Evolutionary conservation across 2,888 invertebrate genomes (phyloP), one percentile per base, ranked within the genome.

Genomic region (Mythimna ferrago): DNA sequence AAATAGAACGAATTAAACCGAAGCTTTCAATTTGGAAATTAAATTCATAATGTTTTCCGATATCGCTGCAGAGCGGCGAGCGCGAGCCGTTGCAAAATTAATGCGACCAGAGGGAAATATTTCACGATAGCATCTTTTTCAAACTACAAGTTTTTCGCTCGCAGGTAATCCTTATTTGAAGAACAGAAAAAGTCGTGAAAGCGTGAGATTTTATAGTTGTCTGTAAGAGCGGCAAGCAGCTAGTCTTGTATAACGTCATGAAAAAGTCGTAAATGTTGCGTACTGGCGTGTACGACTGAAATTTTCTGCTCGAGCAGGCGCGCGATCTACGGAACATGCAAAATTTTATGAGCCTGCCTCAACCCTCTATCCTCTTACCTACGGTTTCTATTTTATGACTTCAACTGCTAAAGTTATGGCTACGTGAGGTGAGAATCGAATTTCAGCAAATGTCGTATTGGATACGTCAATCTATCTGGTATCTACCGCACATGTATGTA

Each of bases 211-310:
- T 94, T 93, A 94, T 91, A 90, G 89, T 87, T 88, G 90, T 91
- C 90, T 91, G 86, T 88, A 89, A 86, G 87, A 89, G 90, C 88
- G 91, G 85, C 86, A 88, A 89, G 89, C 88, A 92, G 86, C 87
- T 89, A 89, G 92, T 89, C 91, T 91, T 90, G 89, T 92, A 91
- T 87, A 90, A 91, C 89, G 92, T 91, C 92, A 91, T 94, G 92
- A 93, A 94, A 94, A 93, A 89, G 89, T 93, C 94, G 94, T 94
- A 95, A 95, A 95, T 91, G 94, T 91, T 92, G 92, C 92, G 91
- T 93, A 92, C 89, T 89, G 89, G 90, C 90, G 89, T 90, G 90
- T 92, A 90, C 91, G 89, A 92, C 90, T 90, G 90, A 92, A 93
- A 94, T 94, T 94, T 94, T 93, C 92, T 90, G 88, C 90, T 92